Evolutionary conservation across 2,113 vertebrate species (phyloP).

Genomic region (Bubo scandiacus): DNA sequence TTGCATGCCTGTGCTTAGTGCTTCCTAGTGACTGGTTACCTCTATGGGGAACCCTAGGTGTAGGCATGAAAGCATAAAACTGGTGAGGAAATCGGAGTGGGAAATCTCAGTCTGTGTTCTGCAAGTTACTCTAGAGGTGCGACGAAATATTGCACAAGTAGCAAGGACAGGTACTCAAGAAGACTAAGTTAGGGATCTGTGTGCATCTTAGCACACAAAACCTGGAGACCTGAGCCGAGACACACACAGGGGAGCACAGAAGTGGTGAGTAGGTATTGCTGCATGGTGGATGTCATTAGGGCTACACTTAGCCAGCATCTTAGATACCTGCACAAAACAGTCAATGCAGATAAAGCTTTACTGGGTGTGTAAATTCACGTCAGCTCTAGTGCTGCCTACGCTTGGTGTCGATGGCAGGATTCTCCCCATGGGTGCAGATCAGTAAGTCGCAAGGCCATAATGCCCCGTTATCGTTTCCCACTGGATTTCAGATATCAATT

Average conservation of each 20-base stretch:
- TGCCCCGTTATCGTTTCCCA: not conserved
- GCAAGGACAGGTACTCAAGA: not conserved
- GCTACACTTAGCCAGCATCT: not conserved
- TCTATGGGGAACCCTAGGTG: not conserved
- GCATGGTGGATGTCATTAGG: not conserved
- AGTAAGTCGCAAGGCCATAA: rapidly evolving
- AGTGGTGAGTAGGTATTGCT: not conserved
- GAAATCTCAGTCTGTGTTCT: not conserved
- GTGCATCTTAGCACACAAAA: not conserved
- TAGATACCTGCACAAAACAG: not conserved
- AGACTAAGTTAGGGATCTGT: rapidly evolving
- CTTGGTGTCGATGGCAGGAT: not conserved
- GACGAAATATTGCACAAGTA: not conserved
- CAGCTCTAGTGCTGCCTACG: not conserved
- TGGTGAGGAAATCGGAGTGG: not conserved
- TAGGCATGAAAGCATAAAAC: not conserved
- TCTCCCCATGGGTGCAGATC: not conserved
- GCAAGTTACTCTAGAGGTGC: not conserved
- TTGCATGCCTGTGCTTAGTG: not conserved
- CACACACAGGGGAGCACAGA: rapidly evolving
- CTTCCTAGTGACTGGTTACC: not conserved
- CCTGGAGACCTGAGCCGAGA: rapidly evolving
- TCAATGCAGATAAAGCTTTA: not conserved
- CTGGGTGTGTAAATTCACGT: not conserved
- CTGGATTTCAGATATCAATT: not conserved